Base-by-base conservation (phyloP, 2,113 vertebrate species). In the Zeus faber region DNA sequence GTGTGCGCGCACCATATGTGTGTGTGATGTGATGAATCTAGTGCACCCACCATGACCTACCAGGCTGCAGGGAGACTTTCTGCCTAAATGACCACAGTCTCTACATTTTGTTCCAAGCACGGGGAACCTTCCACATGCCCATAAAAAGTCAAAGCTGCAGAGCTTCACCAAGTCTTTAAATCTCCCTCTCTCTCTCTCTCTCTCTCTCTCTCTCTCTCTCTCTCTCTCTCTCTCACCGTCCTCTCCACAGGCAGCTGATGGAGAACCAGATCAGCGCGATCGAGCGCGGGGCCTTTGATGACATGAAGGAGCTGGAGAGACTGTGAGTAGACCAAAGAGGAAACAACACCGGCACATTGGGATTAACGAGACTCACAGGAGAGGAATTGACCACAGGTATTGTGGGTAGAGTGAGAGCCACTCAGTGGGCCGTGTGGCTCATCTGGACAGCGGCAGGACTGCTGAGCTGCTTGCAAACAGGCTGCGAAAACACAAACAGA, bases 291-390 rank as follows among this genome's bases (percentile, higher is more conserved):
- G 95, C 93, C 1, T 98, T 99, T 0, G 96, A 99, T 31, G 97
- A 99, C 88, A 91, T 98, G 96, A 97, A 93, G 88, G 96, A 99
- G 79, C 88, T 99, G 75, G 97, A 99, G 85, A 89, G 97, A 54
- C 92, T 99, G 97, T 99, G 74, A 98, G 97, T 98, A 78, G 45
- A 29, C 52, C 20, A 55, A 21, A 56, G 35, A 11, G 56, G 58
- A 49, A 64, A 63, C 24, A 57, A 58, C 45, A 48, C 7, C 17
- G 18, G 40, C 2, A 3, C 16, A 18, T 43, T 46, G 44, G 27
- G 27, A 4, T 29, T 29, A 9, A 9, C 9, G 27, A 29, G 4
- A 9, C 27, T 9, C 4, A 4, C 27, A 9, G 4, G 27, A 5
- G 27, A 9, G 27, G 27, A 9, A 5, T 29, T 29, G 27, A n/a